phyloP scores from a whole-genome alignment of 37 sponge, comb jelly and placozoan genomes.

The Halichondria panicea region DNA sequence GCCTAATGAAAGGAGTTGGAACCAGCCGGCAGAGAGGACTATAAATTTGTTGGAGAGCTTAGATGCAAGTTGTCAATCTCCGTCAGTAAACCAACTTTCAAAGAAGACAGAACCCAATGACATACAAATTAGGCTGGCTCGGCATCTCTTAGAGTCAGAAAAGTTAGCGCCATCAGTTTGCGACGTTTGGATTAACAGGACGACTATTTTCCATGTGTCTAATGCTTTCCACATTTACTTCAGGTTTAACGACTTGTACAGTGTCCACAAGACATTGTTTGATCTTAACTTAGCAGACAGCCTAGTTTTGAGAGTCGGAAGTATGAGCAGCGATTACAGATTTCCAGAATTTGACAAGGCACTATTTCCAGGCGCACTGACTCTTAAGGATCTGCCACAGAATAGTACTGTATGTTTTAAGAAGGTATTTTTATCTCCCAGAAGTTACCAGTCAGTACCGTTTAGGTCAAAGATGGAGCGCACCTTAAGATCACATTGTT shows the following conservation, averaged over 20 bases:
- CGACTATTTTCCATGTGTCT: conserved; percentile 42
- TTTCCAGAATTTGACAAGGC: conserved; percentile 57
- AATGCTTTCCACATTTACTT: conserved; percentile 66
- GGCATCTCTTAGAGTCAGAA: not conserved
- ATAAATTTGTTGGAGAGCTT: not conserved
- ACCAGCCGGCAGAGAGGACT: not conserved
- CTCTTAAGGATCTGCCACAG: conserved; percentile 27
- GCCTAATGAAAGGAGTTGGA: not conserved
- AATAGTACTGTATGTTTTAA: conserved; percentile 42
- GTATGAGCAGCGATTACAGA: conserved; percentile 13
- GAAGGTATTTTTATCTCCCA: conserved; percentile 42
- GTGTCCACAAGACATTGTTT: conserved; percentile 36
- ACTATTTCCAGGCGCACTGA: conserved; percentile 46
- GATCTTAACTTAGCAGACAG: not conserved
- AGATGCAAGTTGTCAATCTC: conserved; percentile 2
- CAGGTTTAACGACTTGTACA: conserved; percentile 61
- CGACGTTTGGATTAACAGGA: conserved; percentile 42
- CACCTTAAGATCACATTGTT: conserved; percentile 9
- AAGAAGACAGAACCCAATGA: not conserved
- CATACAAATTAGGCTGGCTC: not conserved
- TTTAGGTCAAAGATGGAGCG: conserved; percentile 59
- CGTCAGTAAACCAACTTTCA: not conserved
- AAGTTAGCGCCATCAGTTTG: conserved; percentile 15
- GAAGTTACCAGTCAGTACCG: conserved; percentile 44
- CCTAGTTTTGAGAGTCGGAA: conserved; percentile 40